Conservation (phyloP, 2,888 invertebrate genomes). For the Emesis castigata region DNA sequence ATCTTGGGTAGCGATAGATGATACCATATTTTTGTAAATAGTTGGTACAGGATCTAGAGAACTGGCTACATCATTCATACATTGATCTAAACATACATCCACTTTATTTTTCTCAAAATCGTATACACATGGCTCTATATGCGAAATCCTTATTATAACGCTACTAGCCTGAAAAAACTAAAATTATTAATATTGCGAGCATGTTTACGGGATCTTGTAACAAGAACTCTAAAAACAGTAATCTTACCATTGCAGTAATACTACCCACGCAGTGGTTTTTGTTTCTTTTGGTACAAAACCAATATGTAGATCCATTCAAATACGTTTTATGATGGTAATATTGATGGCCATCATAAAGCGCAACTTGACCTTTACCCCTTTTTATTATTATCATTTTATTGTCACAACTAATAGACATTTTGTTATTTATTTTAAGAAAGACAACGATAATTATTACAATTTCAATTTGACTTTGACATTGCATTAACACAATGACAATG, state of each 20-base stretch:
- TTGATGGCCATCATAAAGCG: not conserved
- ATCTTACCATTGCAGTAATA: too few species aligned
- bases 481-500: not conserved
- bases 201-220: too few species aligned
- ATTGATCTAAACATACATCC: too few species aligned
- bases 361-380: not conserved
- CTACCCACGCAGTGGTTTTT: too few species aligned
- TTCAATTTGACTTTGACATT: not conserved
- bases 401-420: not conserved
- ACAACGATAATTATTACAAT: not conserved
- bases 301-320: not conserved
- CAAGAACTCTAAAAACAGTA: too few species aligned
- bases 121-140: too few species aligned
- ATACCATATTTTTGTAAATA: not conserved
- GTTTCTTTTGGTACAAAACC: too few species aligned
- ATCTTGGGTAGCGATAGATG: not conserved
- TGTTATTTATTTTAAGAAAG: too few species aligned
- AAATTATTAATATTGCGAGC: too few species aligned
- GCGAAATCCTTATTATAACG: too few species aligned
- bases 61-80: not conserved
- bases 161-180: too few species aligned
- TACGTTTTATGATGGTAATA: not conserved
- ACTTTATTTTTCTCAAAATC: too few species aligned
- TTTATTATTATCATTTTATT: not conserved
- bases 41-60: not conserved